phyloP scores from a whole-genome alignment of 2,888 invertebrate species.

The Callinectes sapidus region DNA sequence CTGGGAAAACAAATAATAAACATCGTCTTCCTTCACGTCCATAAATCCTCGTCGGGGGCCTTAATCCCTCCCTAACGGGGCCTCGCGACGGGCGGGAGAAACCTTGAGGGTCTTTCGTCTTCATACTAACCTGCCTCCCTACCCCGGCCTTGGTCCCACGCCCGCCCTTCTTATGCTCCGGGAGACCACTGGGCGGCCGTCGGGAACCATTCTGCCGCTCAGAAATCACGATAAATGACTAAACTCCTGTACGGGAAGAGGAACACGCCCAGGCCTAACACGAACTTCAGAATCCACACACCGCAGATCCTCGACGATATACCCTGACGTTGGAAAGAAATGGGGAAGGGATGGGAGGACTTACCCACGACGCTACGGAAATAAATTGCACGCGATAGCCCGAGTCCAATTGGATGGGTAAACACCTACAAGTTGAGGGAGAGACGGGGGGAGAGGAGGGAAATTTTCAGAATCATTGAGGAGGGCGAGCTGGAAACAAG shows the following conservation, averaged over 20 bases:
- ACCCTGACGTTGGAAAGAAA: not conserved
- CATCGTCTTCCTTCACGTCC: slow-evolving; percentile 7
- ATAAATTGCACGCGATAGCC: slow-evolving; percentile 7
- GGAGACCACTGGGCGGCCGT: slow-evolving; percentile 17
- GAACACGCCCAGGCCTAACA: slow-evolving; percentile 32
- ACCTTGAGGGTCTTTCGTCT: slow-evolving; percentile 33
- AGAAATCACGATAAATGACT: slow-evolving; percentile 48
- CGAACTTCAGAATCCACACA: slow-evolving; percentile 17
- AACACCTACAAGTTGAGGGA: not conserved
- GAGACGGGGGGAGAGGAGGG: not conserved
- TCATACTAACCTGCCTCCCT: not conserved
- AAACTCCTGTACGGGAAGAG: slow-evolving; percentile 37
- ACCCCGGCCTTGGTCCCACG: not conserved
- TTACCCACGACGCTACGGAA: not conserved
- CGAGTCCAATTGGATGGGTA: slow-evolving; percentile 1
- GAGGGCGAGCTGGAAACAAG: not conserved
- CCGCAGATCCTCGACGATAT: not conserved
- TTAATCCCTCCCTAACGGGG: not conserved
- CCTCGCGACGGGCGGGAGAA: slow-evolving; percentile 31
- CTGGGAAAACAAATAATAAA: slow-evolving; percentile 35
- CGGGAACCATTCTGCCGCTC: slow-evolving; percentile 28
- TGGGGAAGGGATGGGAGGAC: not conserved
- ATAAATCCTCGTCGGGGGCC: slow-evolving; percentile 29
- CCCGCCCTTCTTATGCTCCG: not conserved
- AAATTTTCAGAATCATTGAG: not conserved